phyloP scores from a whole-genome alignment of 2,888 invertebrate species.

The Zaprionus bogoriensis region DNA sequence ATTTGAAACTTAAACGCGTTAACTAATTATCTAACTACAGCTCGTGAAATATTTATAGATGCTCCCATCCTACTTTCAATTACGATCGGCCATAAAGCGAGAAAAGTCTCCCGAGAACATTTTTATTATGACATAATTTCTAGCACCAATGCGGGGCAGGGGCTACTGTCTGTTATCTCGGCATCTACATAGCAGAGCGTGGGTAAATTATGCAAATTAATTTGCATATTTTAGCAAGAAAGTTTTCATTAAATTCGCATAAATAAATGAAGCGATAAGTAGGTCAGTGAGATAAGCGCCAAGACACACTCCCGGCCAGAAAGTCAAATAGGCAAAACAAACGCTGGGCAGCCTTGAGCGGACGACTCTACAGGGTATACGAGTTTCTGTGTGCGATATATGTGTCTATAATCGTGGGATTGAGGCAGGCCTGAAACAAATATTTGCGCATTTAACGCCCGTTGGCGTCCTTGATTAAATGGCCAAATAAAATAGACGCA shows the following conservation, averaged over 20 bases:
- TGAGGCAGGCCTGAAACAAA: constrained; percentile 30
- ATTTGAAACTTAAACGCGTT: not conserved
- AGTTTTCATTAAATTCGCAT: constrained; percentile 48
- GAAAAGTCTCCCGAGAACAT: constrained; percentile 4
- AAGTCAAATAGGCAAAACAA: constrained; percentile 36
- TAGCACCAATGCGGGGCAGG: constrained; percentile 1
- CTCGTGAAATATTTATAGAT: constrained; percentile 19
- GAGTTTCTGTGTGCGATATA: not conserved
- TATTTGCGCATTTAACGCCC: constrained; percentile 63
- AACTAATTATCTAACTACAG: constrained; percentile 19
- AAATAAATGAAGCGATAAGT: constrained; percentile 56
- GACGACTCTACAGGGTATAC: constrained; percentile 11
- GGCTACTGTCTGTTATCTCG: not conserved
- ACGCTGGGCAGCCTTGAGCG: constrained; percentile 35
- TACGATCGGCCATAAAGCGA: constrained; percentile 13
- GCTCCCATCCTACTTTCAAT: constrained; percentile 19
- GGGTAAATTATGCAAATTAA: constrained; percentile 56
- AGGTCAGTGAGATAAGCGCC: constrained; percentile 41
- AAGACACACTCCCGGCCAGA: constrained; percentile 12
- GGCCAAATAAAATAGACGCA: constrained; percentile 44
- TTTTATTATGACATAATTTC: constrained; percentile 23
- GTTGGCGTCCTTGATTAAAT: constrained; percentile 61
- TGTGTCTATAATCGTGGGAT: constrained; percentile 2
- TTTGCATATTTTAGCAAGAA: constrained; percentile 45
- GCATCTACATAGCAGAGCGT: not conserved